These are phyloP conservation scores for Orycteropus afer DNA, from an alignment of 2,113 vertebrate genomes.

Conservation along the genomic window DNA sequence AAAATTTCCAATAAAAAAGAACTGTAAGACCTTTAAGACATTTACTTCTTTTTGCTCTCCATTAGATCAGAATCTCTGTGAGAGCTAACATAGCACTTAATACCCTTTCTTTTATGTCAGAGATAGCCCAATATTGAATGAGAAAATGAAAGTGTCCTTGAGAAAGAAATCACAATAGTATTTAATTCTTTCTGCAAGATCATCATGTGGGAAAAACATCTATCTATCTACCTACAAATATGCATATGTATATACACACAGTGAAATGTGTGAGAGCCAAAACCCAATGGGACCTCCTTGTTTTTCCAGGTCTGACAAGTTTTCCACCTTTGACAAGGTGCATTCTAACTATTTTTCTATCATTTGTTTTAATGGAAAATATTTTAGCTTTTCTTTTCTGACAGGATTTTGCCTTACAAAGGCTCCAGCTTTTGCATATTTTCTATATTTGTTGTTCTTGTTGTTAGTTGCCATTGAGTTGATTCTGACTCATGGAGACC, in stretches of 20 bases:
- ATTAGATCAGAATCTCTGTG: neutral
- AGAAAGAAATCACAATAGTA: neutral
- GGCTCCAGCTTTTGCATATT: too few species aligned
- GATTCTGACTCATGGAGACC: neutral
- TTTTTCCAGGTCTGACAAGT: too few species aligned
- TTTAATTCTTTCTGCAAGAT: slow-evolving; percentile 9
- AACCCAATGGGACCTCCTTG: too few species aligned
- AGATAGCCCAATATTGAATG: neutral
- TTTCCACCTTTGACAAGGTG: too few species aligned
- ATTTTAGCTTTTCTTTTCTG: too few species aligned
- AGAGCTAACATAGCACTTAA: neutral
- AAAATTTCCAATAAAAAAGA: neutral
- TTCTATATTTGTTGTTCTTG: too few species aligned
- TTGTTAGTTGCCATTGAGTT: neutral
- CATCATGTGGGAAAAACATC: neutral
- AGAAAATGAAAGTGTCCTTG: neutral
- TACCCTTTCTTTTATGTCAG: neutral
- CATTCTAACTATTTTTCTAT: too few species aligned
- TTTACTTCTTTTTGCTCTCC: neutral
- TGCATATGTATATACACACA: too few species aligned
- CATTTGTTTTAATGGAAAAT: too few species aligned
- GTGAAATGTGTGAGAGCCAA: too few species aligned
- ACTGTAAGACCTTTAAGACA: neutral
- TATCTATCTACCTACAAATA: too few species aligned
- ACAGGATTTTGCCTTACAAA: too few species aligned